Conservation (phyloP, 2,888 invertebrate genomes). For the Laspeyria flexula region DNA sequence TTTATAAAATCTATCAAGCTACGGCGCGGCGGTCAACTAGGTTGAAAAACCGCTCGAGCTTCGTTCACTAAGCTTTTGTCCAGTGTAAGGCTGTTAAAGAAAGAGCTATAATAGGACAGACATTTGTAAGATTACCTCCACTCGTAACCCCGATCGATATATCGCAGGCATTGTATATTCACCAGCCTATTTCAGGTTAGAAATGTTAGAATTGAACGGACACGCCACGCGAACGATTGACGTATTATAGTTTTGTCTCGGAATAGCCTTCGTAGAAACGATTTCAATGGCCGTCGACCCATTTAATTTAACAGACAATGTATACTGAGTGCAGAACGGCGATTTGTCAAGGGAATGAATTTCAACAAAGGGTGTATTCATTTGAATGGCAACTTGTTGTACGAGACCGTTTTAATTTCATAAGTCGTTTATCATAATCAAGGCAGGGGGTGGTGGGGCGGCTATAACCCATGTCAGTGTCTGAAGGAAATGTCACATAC, state of each 20-base stretch:
- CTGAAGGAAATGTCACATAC: conserved; percentile 81
- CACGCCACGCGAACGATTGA: conserved; percentile 74
- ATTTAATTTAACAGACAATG: conserved; percentile 82
- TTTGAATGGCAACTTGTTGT: conserved; percentile 85
- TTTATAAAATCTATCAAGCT: conserved; percentile 43
- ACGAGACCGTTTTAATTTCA: conserved; percentile 84
- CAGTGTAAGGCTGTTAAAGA: conserved; percentile 58
- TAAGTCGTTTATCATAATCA: conserved; percentile 86
- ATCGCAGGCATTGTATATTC: conserved; percentile 75
- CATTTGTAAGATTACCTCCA: conserved; percentile 67
- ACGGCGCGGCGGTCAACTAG: conserved; percentile 31
- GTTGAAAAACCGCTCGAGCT: conserved; percentile 49
- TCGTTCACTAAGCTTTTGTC: conserved; percentile 53
- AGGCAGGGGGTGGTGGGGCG: conserved; percentile 55
- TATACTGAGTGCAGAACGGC: conserved; percentile 74
- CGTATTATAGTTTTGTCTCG: conserved; percentile 77
- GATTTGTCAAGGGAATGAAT: conserved; percentile 85
- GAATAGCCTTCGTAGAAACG: conserved; percentile 76
- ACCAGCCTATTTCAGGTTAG: conserved; percentile 67
- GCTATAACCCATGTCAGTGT: conserved; percentile 81
- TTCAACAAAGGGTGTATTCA: conserved; percentile 81
- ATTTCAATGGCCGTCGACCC: conserved; percentile 74
- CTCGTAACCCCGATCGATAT: conserved; percentile 61
- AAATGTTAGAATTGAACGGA: conserved; percentile 58
- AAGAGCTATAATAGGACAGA: conserved; percentile 59